These are phyloP conservation scores for Chrysotoxum bicinctum DNA, from an alignment of 2,888 invertebrate genomes.

Conservation along the genomic window DNA sequence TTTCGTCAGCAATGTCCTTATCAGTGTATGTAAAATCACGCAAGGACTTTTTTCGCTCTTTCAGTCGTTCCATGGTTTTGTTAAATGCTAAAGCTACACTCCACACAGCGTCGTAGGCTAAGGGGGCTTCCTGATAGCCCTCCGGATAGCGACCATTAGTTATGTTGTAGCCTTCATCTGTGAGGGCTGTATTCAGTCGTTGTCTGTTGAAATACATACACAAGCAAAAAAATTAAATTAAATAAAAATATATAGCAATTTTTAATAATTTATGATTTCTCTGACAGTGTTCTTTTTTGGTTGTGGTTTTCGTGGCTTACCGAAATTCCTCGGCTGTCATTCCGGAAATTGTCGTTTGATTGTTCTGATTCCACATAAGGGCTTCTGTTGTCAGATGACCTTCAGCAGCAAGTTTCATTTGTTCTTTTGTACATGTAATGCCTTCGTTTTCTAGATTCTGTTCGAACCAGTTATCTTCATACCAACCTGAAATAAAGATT, in stretches of 20 bases:
- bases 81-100: constrained; percentile 98
- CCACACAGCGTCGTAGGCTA: constrained; percentile 99
- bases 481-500: constrained; percentile 91
- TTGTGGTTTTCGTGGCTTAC: constrained; percentile 77
- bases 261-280: background rate
- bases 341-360: constrained; percentile 95
- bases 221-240: constrained; percentile 9
- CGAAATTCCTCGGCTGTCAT: constrained; percentile 96
- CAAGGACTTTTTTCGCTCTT: constrained; percentile 89
- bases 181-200: constrained; percentile 91
- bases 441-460: constrained; percentile 92
- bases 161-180: constrained; percentile 91
- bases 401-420: constrained; percentile 97
- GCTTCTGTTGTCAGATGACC: constrained; percentile 99
- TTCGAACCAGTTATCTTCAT: constrained; percentile 99
- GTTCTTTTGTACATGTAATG: constrained; percentile 94
- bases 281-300: background rate
- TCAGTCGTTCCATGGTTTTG: constrained; percentile 95
- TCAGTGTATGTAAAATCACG: constrained; percentile 98
- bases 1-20: constrained; percentile 96
- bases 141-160: constrained; percentile 93
- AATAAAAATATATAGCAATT: constrained; percentile 5
- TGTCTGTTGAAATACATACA: constrained; percentile 82
- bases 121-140: constrained; percentile 98
- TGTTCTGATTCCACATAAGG: constrained; percentile 98